These are phyloP conservation scores for Nomada hirtipes DNA, from an alignment of 2,888 invertebrate species.

Conservation along the genomic window DNA sequence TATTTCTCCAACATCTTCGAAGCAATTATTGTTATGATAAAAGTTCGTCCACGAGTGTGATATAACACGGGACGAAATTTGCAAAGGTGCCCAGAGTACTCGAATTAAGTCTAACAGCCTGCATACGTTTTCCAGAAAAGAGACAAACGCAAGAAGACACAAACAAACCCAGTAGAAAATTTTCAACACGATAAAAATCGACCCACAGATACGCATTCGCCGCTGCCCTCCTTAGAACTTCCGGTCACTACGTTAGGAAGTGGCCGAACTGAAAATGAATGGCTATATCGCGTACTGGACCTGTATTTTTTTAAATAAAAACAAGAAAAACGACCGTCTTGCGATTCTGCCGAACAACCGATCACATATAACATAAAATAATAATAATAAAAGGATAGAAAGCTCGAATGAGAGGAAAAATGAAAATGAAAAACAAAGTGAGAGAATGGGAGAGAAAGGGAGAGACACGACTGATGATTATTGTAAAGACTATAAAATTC, in stretches of 20 bases:
- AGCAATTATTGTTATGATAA: too few species aligned
- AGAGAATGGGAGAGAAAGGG: neutral
- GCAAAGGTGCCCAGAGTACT: neutral
- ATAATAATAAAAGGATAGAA: neutral
- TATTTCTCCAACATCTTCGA: neutral
- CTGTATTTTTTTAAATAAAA: slow-evolving; percentile 57
- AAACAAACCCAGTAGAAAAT: neutral
- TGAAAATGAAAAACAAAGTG: neutral
- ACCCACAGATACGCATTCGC: slow-evolving; percentile 33
- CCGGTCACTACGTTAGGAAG: slow-evolving; percentile 21
- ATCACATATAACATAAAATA: slow-evolving; percentile 3
- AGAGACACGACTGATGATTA: slow-evolving; percentile 29
- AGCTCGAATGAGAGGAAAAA: slow-evolving; percentile 4
- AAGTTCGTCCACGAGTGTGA: too few species aligned
- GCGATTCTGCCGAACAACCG: slow-evolving; percentile 27
- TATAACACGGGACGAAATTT: too few species aligned
- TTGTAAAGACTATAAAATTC: slow-evolving; percentile 5
- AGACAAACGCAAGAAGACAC: neutral
- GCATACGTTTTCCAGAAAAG: neutral
- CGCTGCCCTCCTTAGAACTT: slow-evolving; percentile 26
- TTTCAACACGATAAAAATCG: neutral
- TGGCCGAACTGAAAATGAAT: slow-evolving; percentile 25
- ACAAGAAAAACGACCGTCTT: slow-evolving; percentile 16
- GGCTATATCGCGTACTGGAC: slow-evolving; percentile 44
- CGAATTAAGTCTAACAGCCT: neutral